A percentile compares a stretch with the other conserved stretches of the same genome.
These are phyloP conservation scores for Antennarius striatus DNA, from an alignment of 2,113 vertebrate genomes.

Conservation along the genomic window DNA sequence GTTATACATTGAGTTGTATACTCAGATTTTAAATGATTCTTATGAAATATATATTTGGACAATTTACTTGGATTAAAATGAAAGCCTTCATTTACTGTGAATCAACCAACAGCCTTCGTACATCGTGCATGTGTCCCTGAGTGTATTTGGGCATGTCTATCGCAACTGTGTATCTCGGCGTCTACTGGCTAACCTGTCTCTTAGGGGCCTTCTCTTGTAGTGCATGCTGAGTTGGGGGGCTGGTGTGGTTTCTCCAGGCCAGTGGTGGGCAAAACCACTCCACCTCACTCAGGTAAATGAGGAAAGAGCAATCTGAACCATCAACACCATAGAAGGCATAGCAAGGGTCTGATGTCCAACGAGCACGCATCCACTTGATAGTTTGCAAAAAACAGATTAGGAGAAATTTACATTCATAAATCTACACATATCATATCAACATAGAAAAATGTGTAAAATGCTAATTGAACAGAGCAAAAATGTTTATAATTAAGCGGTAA, in stretches of 20 bases:
- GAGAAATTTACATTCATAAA: not conserved
- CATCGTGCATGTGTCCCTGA: not conserved
- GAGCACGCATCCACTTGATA: constrained; percentile 94
- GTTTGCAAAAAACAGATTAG: not conserved
- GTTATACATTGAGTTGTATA: too few species aligned
- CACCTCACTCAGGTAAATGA: constrained; percentile 95
- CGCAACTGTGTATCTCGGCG: not conserved
- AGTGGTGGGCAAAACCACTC: constrained; percentile 97
- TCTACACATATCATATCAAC: not conserved
- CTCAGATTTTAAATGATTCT: too few species aligned
- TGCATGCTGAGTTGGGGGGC: constrained; percentile 66
- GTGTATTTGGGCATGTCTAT: not conserved
- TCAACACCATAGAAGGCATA: constrained; percentile 97
- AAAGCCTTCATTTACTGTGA: too few species aligned
- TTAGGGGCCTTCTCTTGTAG: constrained; percentile 62
- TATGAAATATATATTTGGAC: too few species aligned
- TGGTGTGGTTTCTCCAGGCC: constrained; percentile 88
- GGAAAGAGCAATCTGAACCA: constrained; percentile 96
- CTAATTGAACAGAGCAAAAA: too few species aligned
- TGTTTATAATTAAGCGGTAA: too few species aligned
- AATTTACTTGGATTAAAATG: too few species aligned
- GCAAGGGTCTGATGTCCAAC: constrained; percentile 98
- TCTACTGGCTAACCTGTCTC: constrained; percentile 81
- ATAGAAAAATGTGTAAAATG: too few species aligned
- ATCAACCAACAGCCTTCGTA: not conserved